Evolutionary conservation across 1,140 invertebrate species (phyloP), one percentile per base, ranked within the genome.

Genomic region (Caenorhabditis tropicalis): DNA sequence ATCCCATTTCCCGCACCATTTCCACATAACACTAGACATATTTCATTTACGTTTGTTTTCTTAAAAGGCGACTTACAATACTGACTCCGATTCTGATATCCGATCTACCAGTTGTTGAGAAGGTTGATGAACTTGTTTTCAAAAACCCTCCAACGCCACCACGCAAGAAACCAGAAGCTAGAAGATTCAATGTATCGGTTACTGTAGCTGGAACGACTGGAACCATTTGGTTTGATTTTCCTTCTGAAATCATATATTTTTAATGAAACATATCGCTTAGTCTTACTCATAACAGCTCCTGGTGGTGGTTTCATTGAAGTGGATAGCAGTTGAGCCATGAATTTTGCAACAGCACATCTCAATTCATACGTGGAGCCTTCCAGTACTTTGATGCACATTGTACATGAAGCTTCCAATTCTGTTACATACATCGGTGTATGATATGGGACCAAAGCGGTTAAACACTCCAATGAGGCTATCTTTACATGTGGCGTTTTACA

Each of bases 351-450:
- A 2, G 95, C 94, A 92, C 96, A 96, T 88, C 96, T 93, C 2
- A 96, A 95, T 92, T 98, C 96, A 92, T 97, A 98, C 92, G 96
- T 97, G 7, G 96, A 96, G 3, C 95, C 95, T 91, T 98, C 96
- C 86, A 98, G 95, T 53, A 96, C 94, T 84, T 96, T 94, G 88
- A 97, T 96, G 91, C 96, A 97, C 7, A 97, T 91, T 9, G 95
- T 95, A 9, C 95, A 94, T 60, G 97, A 93, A 88, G 94, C 96
- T 91, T 98, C 96, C 82, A 98, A 92, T 92, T 98, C 96, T 3
- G 94, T 94, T 12, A 95, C 95, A 90, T 96, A 96, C 58, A 97
- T 92, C 92, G 96, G 96, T 48, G 94, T 93, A 1, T 95, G 95
- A 91, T 96, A 94, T 89, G 95, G 94, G n/a, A 96, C 93, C 94